Evolutionary conservation across 1,140 invertebrate species (phyloP).

Genomic region (Sitodiplosis mosellana): DNA sequence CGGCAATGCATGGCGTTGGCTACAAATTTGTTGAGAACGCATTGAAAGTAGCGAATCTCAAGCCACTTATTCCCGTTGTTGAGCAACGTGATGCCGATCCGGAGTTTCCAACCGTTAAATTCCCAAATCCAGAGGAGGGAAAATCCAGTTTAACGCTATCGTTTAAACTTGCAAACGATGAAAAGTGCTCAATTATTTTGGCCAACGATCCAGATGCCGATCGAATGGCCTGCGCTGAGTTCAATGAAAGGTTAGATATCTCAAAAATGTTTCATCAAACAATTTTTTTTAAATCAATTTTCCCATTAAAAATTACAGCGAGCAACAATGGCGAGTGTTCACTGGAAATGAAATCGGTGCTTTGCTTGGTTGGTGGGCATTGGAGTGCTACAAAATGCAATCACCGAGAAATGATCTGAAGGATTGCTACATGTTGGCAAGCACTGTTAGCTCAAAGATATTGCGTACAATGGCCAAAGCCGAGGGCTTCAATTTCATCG

Average conservation of each 20-base stretch:
- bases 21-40: constrained; percentile 58
- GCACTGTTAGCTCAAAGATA: constrained; percentile 95
- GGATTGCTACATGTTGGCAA: constrained; percentile 68
- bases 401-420: constrained; percentile 27
- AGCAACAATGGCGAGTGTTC: constrained; percentile 79
- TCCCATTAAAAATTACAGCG: constrained; percentile 23
- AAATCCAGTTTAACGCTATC: constrained; percentile 74
- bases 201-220: constrained; percentile 99
- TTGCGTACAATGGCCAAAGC: constrained; percentile 60
- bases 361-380: constrained; percentile 87
- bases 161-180: constrained; percentile 60
- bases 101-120: constrained; percentile 81
- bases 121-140: constrained; percentile 97
- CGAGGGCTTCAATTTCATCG: constrained; percentile 73
- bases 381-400: constrained; percentile 36
- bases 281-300: neutral
- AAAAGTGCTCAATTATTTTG: constrained; percentile 56
- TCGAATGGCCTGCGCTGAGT: constrained; percentile 81
- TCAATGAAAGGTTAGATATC: constrained; percentile 33
- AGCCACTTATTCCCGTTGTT: constrained; percentile 56
- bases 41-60: constrained; percentile 57
- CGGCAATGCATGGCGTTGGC: constrained; percentile 96
- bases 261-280: no score
- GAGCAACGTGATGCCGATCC: constrained; percentile 84
- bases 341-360: constrained; percentile 91